Conservation (phyloP, 2,113 vertebrate species). For the Nicator chloris region DNA sequence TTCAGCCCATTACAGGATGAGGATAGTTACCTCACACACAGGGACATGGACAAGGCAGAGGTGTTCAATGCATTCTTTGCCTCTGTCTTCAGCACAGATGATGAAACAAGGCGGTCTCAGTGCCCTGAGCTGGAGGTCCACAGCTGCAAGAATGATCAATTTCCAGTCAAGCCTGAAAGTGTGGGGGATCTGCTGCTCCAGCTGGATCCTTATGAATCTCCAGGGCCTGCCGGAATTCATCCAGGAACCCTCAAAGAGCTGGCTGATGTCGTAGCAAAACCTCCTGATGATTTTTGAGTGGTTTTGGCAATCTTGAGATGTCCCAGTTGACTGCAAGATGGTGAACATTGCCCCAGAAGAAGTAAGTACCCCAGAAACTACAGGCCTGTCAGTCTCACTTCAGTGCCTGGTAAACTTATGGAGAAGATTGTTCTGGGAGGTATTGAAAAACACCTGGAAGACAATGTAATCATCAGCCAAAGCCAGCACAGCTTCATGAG, state of each 20-base stretch:
- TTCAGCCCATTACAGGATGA: not conserved
- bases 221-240: not conserved
- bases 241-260: not conserved
- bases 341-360: accelerated
- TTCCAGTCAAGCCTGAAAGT: accelerated
- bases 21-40: not conserved
- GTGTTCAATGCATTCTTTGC: not conserved
- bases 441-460: not conserved
- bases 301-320: not conserved
- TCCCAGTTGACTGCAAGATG: not conserved
- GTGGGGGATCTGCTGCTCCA: not conserved
- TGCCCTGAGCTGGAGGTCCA: not conserved
- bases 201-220: not conserved
- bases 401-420: not conserved
- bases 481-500: not conserved
- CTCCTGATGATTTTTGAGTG: accelerated
- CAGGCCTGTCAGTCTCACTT: not conserved
- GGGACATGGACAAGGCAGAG: not conserved
- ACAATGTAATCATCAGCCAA: not conserved
- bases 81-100: not conserved
- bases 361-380: not conserved
- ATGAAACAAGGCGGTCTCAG: not conserved
- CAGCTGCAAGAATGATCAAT: not conserved
- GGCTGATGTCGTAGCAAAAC: not conserved
- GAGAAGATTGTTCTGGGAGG: not conserved